phyloP scores from a whole-genome alignment of 2,113 vertebrate genomes.

The Cyanoderma ruficeps region DNA sequence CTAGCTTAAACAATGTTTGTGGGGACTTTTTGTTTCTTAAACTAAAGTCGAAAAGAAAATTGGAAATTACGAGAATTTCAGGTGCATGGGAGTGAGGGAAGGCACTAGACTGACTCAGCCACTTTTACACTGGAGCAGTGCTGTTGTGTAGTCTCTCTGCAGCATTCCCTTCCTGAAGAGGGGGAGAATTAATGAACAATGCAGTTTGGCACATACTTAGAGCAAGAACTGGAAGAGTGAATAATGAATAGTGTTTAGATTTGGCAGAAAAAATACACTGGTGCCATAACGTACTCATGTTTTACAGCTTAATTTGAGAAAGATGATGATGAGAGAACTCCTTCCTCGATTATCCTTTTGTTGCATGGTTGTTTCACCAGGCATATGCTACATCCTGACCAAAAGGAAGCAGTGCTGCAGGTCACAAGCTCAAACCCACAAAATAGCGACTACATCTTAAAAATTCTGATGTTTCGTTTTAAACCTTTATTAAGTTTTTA shows the following conservation, averaged over 20 bases:
- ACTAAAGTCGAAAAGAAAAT: neutral
- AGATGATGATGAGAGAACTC: neutral
- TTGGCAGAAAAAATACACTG: neutral
- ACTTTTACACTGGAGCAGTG: neutral
- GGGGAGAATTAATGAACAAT: neutral
- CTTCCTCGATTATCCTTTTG: neutral
- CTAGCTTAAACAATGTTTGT: neutral
- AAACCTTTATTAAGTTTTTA: neutral
- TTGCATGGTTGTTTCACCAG: neutral
- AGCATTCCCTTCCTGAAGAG: neutral
- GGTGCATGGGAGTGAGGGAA: neutral
- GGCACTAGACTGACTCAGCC: neutral
- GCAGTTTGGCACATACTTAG: neutral
- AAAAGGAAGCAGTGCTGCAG: neutral
- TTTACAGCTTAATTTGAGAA: neutral
- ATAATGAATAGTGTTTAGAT: neutral
- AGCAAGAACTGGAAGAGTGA: neutral
- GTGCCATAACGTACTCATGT: accelerated
- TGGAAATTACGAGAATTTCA: neutral
- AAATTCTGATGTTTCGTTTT: neutral
- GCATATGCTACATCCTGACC: neutral
- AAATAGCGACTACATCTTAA: neutral
- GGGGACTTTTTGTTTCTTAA: neutral
- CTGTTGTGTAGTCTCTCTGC: neutral
- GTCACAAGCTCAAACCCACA: neutral